A percentile compares a stretch with the other conserved stretches of the same genome.
phyloP scores from a whole-genome alignment of 1,140 invertebrate species.

The Steinernema feltiae region DNA sequence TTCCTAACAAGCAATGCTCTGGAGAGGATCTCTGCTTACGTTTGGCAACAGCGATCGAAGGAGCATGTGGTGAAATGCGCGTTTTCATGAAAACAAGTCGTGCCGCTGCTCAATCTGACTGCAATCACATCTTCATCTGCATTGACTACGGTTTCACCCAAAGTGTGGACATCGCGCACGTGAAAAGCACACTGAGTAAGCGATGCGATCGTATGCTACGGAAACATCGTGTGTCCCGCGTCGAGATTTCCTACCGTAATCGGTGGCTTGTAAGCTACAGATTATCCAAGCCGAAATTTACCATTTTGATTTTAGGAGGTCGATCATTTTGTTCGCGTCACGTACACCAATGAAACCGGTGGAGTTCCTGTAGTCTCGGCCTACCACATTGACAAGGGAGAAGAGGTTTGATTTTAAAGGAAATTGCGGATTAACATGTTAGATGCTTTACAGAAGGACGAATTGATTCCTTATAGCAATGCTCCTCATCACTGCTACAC shows the following conservation, averaged over 20 bases:
- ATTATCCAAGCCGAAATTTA: neutral
- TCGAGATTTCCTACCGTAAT: slow-evolving; percentile 38
- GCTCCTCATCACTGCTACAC: slow-evolving; percentile 11
- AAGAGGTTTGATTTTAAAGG: slow-evolving; percentile 5
- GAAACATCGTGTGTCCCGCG: slow-evolving; percentile 52
- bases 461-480: neutral
- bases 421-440: too few species aligned
- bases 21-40: slow-evolving; percentile 37
- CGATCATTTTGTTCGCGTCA: slow-evolving; percentile 32
- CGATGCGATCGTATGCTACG: slow-evolving; percentile 44
- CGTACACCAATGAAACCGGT: slow-evolving; percentile 55
- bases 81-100: slow-evolving; percentile 62
- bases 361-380: slow-evolving; percentile 51
- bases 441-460: neutral
- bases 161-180: slow-evolving; percentile 82
- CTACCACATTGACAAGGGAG: slow-evolving; percentile 35
- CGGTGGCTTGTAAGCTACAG: neutral
- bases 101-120: slow-evolving; percentile 68
- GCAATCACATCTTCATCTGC: slow-evolving; percentile 90
- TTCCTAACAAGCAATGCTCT: slow-evolving; percentile 11
- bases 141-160: slow-evolving; percentile 91
- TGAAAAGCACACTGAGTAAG: slow-evolving; percentile 58
- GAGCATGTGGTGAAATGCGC: slow-evolving; percentile 96
- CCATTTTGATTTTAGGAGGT: neutral
- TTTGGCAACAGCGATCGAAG: slow-evolving; percentile 69